Base-by-base conservation (phyloP, 1,140 invertebrate species). In the Linepithema humile region DNA sequence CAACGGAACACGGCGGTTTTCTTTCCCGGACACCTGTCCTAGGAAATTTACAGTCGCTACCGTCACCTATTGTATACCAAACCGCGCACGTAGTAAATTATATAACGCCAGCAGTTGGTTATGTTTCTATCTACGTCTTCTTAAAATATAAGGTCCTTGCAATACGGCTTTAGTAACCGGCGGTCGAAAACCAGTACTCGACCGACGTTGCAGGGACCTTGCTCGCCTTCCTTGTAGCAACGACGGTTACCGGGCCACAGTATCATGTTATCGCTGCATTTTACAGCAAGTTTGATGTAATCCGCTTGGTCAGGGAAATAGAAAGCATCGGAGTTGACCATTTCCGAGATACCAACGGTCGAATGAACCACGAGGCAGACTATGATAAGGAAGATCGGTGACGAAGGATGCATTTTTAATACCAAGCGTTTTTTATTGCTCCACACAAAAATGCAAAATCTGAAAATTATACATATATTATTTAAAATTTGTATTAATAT, bases 201-300 rank as follows among this genome's bases (percentile, higher is more conserved):
- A 26, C 86, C 90, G 77, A 87, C 55, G 57, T 87, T 86, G 72
- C 91, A 92, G 86, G 90, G 91, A 60, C 91, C 91, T 86, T 83
- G 73, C 2, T 91, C 85, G 26, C 86, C 88, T 62, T 85, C 84
- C 6, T 48, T 85, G 65, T 91, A 92, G 35, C 91, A 91, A 3
- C 83, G 86, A 80, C 85, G 65, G 32, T 60, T 75, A 1, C 26
- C 69, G 15, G 78, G 85, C 91, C 91, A 91, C 0, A 87, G 38
- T 35, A 92, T 77, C 35, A 77, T 55, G 48, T 86, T 70, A 40
- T 64, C 70, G 17, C 85, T 57, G 64, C 83, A 86, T 29, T 38
- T 83, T 3, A n/a, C 20, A 1, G 85, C 53, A 26, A 53, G 26
- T 20, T 69, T 69, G 4, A 91, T 60, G 67, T 91, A 91, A 2